Conservation (phyloP, 2,113 vertebrate species). For the Irena cyanogastra region DNA sequence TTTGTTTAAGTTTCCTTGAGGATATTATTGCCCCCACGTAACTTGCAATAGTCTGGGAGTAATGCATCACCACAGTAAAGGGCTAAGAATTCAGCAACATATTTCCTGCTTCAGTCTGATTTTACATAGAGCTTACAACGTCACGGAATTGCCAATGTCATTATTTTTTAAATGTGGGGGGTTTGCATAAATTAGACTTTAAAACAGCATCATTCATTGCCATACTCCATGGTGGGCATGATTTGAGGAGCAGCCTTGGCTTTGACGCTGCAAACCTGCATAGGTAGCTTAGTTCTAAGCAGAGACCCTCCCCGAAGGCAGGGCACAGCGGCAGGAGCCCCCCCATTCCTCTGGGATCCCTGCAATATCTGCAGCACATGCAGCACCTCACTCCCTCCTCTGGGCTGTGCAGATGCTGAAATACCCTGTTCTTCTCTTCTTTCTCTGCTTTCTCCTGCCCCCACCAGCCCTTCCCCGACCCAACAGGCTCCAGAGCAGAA, state of each 20-base stretch:
- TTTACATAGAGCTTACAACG: background rate
- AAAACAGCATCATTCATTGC: background rate
- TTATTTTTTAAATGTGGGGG: background rate
- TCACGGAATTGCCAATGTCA: background rate
- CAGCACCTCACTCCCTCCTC: background rate
- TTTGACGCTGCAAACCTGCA: rapidly evolving
- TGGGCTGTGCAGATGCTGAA: background rate
- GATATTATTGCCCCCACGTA: background rate
- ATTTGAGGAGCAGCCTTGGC: background rate
- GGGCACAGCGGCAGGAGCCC: background rate
- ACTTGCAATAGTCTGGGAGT: background rate
- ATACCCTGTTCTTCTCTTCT: background rate
- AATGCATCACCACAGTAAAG: background rate
- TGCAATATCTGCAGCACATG: rapidly evolving
- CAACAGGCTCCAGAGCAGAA: background rate
- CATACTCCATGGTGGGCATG: background rate
- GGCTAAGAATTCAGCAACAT: background rate
- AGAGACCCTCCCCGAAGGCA: background rate
- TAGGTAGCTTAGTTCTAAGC: background rate
- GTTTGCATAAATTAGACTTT: background rate
- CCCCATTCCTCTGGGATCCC: background rate
- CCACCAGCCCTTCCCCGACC: background rate
- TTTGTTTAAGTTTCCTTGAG: background rate
- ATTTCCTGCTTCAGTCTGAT: background rate
- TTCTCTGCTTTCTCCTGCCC: background rate